Base-by-base conservation (phyloP, 2,113 vertebrate genomes). In the Canis aureus region DNA sequence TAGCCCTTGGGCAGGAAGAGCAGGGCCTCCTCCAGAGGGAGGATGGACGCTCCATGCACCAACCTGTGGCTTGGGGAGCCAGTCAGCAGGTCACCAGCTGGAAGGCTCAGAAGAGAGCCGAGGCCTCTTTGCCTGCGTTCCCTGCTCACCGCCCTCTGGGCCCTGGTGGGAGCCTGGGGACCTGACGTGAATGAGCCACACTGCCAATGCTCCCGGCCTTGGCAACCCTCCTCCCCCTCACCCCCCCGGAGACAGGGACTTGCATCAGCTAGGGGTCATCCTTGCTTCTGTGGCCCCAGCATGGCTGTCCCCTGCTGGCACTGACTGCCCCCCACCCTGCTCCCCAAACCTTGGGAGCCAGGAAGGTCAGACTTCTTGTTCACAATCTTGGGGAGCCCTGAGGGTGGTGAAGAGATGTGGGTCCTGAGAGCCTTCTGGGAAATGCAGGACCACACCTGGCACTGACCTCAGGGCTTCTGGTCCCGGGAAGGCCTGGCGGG, bases 291-390 rank as follows among this genome's bases (percentile, higher is more conserved):
- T 32, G 9, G 27, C 16, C 43, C 27, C 12, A 4, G 49, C 0
- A 1, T 3, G 0, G 17, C 12, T 0, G 9, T 6, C 15, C 74
- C 25, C 4, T 16, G 49, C 19, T 7, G 43, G 7, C 0, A 6
- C 43, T 25, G 9, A 2, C 22, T 2, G 32, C 8, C 55, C 5
- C 27, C 57, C 23, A 43, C 32, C 19, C 53, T 12, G 29, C 27
- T 20, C 27, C 22, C 64, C 66, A 35, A 0, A 3, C 25, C 53
- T 43, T 3, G 3, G 57, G 2, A 57, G 29, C 55, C 2, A 2
- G 80, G 43, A 13, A 38, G 20, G 20, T 12, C 0, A 0, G 69
- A 1, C 16, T 22, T 32, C 62, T 35, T 6, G 0, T 8, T 23
- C 6, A 1, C n/a, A 55, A n/a, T 27, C 16, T 17, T 87, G 62